phyloP scores from a whole-genome alignment of 2,113 vertebrate genomes.

The Podocnemis expansa region DNA sequence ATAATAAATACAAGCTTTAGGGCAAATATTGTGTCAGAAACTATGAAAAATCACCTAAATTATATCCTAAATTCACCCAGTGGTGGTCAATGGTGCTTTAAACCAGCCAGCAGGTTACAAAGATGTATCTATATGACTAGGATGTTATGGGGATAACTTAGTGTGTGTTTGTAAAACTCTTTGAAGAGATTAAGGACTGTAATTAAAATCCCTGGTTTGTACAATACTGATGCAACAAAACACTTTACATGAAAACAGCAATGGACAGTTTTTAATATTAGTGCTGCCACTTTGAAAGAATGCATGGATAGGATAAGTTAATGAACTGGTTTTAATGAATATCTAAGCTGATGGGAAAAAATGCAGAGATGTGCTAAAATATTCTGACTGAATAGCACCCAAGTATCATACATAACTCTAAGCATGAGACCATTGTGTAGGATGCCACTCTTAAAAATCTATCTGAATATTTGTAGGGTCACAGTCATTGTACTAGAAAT shows the following conservation, averaged over 20 bases:
- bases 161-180: constrained; percentile 48
- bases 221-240: constrained; percentile 68
- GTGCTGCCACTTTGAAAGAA: constrained; percentile 26
- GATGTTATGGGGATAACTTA: constrained; percentile 45
- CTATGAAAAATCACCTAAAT: neutral
- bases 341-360: constrained; percentile 32
- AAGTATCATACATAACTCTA: neutral
- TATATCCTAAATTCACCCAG: neutral
- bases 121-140: neutral
- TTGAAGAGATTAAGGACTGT: constrained; percentile 52
- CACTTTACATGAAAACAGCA: constrained; percentile 53
- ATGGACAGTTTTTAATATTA: constrained; percentile 48
- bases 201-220: constrained; percentile 57
- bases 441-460: neutral
- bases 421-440: neutral
- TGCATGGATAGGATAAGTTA: constrained; percentile 22
- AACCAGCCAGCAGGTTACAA: neutral
- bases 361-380: constrained; percentile 31
- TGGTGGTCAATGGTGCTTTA: neutral
- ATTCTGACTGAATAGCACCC: neutral
- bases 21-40: neutral
- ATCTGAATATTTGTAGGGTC: constrained; percentile 5
- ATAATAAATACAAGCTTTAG: neutral
- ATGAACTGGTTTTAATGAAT: constrained; percentile 46
- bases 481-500: no score